Percentiles rank a stretch among this genome's conserved stretches.
Evolutionary conservation across 1,140 invertebrate species (phyloP).

Genomic region (Thalassaphorura encarpata): DNA sequence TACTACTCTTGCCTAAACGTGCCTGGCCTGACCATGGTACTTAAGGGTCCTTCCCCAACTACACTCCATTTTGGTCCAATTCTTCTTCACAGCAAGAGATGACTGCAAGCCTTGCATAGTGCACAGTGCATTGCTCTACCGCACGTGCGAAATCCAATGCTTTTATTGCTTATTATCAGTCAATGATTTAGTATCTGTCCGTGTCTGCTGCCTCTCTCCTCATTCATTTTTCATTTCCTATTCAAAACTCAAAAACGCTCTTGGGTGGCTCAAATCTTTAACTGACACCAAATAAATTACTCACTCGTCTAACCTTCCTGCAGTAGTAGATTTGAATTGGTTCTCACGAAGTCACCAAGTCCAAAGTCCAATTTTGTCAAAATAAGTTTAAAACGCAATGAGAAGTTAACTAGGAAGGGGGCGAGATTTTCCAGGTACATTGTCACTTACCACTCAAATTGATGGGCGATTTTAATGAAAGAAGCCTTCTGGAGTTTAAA

Average conservation of each 20-base stretch:
- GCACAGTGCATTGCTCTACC: background rate
- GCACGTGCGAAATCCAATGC: background rate
- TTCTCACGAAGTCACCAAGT: background rate
- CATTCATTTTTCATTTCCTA: background rate
- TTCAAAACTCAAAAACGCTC: background rate
- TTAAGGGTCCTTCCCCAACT: background rate
- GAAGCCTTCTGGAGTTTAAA: no score
- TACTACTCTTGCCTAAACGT: background rate
- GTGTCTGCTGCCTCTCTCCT: background rate
- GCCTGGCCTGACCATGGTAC: background rate
- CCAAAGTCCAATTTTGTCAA: no score
- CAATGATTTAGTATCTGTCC: background rate
- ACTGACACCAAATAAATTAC: background rate
- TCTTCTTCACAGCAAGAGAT: conserved; percentile 1
- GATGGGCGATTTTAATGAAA: no score
- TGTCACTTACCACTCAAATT: no score
- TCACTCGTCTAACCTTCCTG: background rate
- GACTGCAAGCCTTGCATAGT: background rate
- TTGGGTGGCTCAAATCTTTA: background rate
- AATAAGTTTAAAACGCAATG: no score
- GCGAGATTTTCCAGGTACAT: no score
- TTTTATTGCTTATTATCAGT: background rate
- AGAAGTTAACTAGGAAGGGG: no score
- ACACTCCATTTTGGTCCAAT: background rate
- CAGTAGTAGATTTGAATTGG: background rate